phyloP scores from a whole-genome alignment of 2,888 invertebrate species.

The Zeuzera pyrina region DNA sequence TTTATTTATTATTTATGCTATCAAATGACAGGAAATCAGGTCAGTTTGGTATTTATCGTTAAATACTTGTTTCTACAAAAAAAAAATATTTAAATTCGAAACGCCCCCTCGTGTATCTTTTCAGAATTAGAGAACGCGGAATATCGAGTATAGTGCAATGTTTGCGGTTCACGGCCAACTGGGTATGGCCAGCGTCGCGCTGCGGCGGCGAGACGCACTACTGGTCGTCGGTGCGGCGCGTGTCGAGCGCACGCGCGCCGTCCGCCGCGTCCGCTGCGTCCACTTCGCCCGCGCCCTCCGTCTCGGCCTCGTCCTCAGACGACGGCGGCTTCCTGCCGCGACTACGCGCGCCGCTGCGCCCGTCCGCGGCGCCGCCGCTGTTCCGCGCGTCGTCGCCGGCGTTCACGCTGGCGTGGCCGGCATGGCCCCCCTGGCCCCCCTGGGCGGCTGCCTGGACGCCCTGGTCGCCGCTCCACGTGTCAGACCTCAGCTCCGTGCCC shows the following conservation, averaged over 20 bases:
- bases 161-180: slow-evolving; percentile 73
- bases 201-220: slow-evolving; percentile 58
- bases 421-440: slow-evolving; percentile 78
- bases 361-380: slow-evolving; percentile 76
- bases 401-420: slow-evolving; percentile 53
- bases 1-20: not conserved
- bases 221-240: slow-evolving; percentile 26
- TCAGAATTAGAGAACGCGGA: slow-evolving; percentile 94
- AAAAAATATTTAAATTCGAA: not conserved
- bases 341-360: slow-evolving; percentile 58
- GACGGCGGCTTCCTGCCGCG: slow-evolving; percentile 87
- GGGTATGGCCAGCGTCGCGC: slow-evolving; percentile 84
- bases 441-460: slow-evolving; percentile 77
- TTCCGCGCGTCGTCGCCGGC: slow-evolving; percentile 63
- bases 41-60: slow-evolving; percentile 27
- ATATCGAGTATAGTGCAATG: slow-evolving; percentile 91
- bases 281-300: slow-evolving; percentile 49
- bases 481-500: slow-evolving; percentile 89
- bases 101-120: slow-evolving; percentile 13
- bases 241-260: slow-evolving; percentile 32
- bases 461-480: slow-evolving; percentile 84
- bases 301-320: slow-evolving; percentile 77
- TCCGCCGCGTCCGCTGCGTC: slow-evolving; percentile 35
- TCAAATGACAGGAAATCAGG: slow-evolving; percentile 54
- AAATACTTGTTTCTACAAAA: slow-evolving; percentile 1